Conservation (phyloP, 2,113 vertebrate genomes). For the Rutilus rutilus region DNA sequence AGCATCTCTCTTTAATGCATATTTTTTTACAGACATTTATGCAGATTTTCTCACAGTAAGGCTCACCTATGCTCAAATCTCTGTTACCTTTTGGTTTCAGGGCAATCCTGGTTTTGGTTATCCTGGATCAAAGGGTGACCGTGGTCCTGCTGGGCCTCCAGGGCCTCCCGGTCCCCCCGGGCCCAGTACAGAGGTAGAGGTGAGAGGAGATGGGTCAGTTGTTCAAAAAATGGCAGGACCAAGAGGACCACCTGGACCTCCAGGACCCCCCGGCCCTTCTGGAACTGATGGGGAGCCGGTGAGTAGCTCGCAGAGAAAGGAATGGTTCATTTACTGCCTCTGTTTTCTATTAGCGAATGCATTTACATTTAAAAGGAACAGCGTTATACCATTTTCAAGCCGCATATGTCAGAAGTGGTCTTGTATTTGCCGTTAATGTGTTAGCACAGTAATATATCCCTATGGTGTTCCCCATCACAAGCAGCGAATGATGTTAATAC, state of each 20-base stretch:
- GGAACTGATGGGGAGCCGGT: constrained; percentile 87
- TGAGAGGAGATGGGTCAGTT: constrained; percentile 51
- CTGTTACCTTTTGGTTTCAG: constrained; percentile 66
- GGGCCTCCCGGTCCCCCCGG: constrained; percentile 78
- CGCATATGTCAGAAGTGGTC: not conserved
- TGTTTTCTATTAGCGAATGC: not conserved
- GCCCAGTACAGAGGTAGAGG: constrained; percentile 42
- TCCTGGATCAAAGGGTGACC: constrained; percentile 85
- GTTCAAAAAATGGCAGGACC: constrained; percentile 72
- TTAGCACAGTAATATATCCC: constrained; percentile 14
- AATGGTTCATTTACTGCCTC: not conserved
- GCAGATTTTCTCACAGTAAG: not conserved
- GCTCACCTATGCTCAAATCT: not conserved
- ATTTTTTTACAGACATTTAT: not conserved
- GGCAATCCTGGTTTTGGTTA: constrained; percentile 85
- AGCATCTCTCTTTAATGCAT: not conserved
- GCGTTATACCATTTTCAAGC: not conserved
- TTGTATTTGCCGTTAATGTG: not conserved
- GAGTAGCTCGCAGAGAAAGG: constrained; percentile 63
- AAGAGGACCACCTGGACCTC: constrained; percentile 73
- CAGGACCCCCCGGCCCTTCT: constrained; percentile 74
- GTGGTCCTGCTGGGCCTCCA: constrained; percentile 69
- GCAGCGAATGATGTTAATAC: constrained; percentile 21
- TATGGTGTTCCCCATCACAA: constrained; percentile 19
- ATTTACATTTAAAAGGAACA: constrained; percentile 25